phyloP scores from a whole-genome alignment of 2,797 vertebrate genomes.

The Diglossa cyanea region DNA sequence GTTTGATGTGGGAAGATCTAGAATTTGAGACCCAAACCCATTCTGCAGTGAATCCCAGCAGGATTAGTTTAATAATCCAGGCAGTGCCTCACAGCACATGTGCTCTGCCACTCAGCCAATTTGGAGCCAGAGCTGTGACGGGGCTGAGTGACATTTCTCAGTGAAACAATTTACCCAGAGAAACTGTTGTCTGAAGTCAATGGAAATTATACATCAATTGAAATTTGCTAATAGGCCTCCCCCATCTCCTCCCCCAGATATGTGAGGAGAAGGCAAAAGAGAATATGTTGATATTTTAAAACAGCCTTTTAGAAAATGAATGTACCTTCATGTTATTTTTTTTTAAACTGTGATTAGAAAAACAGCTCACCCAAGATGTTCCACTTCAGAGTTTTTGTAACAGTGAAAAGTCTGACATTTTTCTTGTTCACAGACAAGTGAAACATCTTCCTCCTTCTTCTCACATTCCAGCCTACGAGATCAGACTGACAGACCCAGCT shows the following conservation, averaged over 20 bases:
- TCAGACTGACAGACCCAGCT: background rate
- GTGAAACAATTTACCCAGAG: slow-evolving; percentile 51
- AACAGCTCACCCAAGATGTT: slow-evolving; percentile 22
- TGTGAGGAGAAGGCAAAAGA: slow-evolving; percentile 2
- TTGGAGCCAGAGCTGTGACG: background rate
- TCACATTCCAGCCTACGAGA: background rate
- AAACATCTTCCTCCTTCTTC: background rate
- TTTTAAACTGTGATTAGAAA: background rate
- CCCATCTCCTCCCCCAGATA: slow-evolving; percentile 21
- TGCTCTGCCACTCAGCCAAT: slow-evolving; percentile 16
- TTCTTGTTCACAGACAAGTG: slow-evolving; percentile 6
- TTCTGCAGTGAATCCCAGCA: background rate
- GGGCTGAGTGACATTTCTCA: slow-evolving; percentile 47
- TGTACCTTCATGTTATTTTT: background rate
- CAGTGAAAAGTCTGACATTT: slow-evolving; percentile 28
- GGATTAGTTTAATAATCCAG: background rate
- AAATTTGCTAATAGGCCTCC: slow-evolving; percentile 47
- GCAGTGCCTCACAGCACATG: background rate
- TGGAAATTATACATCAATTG: slow-evolving; percentile 50
- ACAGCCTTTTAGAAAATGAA: slow-evolving; percentile 31
- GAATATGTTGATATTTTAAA: slow-evolving; percentile 42
- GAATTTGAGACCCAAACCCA: background rate
- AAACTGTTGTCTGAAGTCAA: slow-evolving; percentile 43
- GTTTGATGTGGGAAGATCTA: background rate
- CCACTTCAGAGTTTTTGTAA: background rate